Base-by-base conservation (phyloP, 2,888 invertebrate species). In the Hydrotaea cyrtoneurina region DNA sequence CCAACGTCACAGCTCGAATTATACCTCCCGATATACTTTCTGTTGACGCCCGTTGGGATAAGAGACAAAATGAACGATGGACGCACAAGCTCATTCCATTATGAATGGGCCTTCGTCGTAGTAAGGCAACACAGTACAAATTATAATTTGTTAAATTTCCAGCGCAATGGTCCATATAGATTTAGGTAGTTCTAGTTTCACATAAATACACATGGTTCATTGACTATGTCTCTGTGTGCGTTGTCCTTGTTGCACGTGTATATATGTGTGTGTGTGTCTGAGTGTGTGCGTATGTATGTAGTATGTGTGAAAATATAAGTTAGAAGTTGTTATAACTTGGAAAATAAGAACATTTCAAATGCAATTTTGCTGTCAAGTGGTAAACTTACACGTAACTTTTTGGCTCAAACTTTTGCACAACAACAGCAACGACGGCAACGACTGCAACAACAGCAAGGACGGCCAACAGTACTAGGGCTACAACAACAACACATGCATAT, bases 361-460 rank as follows among this genome's bases (percentile, higher is more conserved):
- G 66, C 69, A 69, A 55, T 77, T 39, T 66, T 43, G 39, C 77
- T 77, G 77, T 77, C 77, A 77, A 77, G 77, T 77, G 57, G 55
- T 43, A 77, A 77, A 77, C 69, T 77, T 69, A 69, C 23, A 46
- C 39, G 23, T 57, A 77, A 43, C 39, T 66, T 66, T n/a, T 43
- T 64, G 17, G 19, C 17, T 31, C 19, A 39, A 66, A 66, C 39
- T 66, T 66, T n/a, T 66, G 4, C 13, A 15, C 17, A n/a, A 10
- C 21, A 11, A 17, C n/a, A 17, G 8, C 53, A 53, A 17, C 53
- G 5, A 21, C 10, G 21, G 23, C 17, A 19, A 17, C 53, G 17
- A 10, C 17, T 3, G 11, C 46, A 46, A 13, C n/a, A 3, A 5
- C 5, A 17, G 50, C 50, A 50, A n/a, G 50, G n/a, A 50, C 50